Evolutionary conservation across 2,888 invertebrate species (phyloP).

Genomic region (Orchesella flavescens): DNA sequence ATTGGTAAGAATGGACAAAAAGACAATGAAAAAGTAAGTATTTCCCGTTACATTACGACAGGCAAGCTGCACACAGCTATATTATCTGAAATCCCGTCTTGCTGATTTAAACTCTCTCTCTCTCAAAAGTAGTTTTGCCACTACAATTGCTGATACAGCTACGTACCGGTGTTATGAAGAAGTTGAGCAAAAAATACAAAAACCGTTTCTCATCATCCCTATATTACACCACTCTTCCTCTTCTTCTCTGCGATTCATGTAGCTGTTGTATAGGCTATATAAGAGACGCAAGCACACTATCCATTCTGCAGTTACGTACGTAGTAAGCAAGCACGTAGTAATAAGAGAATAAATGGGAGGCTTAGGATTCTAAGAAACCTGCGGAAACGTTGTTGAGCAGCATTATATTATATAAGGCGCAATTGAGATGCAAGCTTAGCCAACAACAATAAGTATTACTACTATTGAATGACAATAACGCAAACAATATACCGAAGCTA

Average conservation of each 20-base stretch:
- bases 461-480: constrained; percentile 10
- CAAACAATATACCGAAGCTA: neutral
- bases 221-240: neutral
- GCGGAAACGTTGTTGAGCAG: neutral
- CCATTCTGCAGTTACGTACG: neutral
- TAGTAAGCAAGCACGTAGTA: neutral
- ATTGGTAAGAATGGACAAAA: neutral
- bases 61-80: neutral
- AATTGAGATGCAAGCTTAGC: neutral
- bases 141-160: constrained; percentile 45
- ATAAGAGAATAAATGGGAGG: constrained; percentile 15
- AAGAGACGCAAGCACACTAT: neutral
- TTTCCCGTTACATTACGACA: constrained; percentile 11
- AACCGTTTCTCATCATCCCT: constrained; percentile 24
- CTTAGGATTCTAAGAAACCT: constrained; percentile 52
- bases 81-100: constrained; percentile 18
- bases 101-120: neutral
- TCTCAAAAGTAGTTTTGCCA: constrained; percentile 16
- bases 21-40: neutral
- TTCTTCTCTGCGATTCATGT: no score
- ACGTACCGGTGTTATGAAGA: constrained; percentile 15
- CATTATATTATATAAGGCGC: neutral
- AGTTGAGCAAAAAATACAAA: constrained; percentile 13
- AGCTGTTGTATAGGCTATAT: no score
- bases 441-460: neutral